These are phyloP conservation scores for Pteronotus mesoamericanus DNA, from an alignment of 2,797 vertebrate genomes.

Conservation along the genomic window DNA sequence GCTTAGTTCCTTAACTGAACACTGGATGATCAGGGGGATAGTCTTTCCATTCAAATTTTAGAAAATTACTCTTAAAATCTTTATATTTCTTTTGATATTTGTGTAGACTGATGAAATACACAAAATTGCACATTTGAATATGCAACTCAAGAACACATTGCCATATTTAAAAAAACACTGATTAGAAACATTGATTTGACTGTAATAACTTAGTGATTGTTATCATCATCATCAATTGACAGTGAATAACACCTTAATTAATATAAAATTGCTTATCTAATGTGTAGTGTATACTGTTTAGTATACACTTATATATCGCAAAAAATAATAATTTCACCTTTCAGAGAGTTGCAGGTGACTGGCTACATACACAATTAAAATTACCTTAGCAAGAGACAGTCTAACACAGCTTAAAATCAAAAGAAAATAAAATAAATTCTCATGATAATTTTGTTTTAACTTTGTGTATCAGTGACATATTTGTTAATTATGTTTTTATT, in stretches of 20 bases:
- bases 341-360: neutral
- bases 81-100: neutral
- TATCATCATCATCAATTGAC: neutral
- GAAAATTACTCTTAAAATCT: neutral
- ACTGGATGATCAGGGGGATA: neutral
- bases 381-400: neutral
- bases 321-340: neutral
- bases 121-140: neutral
- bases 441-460: neutral
- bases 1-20: neutral
- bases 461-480: neutral
- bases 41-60: neutral
- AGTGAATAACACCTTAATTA: neutral
- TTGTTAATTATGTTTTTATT: conserved; percentile 5
- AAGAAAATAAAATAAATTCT: neutral
- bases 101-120: neutral
- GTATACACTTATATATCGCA: neutral
- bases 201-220: neutral
- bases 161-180: neutral
- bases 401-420: neutral
- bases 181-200: neutral
- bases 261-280: neutral
- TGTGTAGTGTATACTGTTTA: neutral
- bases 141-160: neutral
- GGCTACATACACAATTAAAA: neutral